Percentiles rank a stretch among this genome's conserved stretches.
Evolutionary conservation across 2,888 invertebrate genomes (phyloP).

Genomic region (Pristionchus mayeri): DNA sequence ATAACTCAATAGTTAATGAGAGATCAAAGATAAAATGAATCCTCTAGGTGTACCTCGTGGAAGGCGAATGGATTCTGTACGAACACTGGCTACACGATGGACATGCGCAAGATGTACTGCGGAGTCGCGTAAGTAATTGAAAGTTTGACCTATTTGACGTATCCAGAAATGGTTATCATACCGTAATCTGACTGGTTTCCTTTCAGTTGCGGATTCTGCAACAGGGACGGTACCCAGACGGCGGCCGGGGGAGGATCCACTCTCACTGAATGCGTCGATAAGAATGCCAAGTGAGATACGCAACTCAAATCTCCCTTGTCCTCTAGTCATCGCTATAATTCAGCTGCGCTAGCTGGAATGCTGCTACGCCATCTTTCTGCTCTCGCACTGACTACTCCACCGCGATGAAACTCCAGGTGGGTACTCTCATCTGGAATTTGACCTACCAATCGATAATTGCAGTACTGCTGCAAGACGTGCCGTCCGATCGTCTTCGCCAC

Average conservation of each 20-base stretch:
- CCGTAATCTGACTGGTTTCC: not conserved
- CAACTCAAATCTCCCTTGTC: too few species aligned
- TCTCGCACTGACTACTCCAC: not conserved
- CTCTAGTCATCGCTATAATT: not conserved
- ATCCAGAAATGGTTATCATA: too few species aligned
- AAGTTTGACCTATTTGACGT: too few species aligned
- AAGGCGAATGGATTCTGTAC: not conserved
- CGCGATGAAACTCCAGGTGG: not conserved
- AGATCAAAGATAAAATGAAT: too few species aligned
- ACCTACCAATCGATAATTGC: not conserved
- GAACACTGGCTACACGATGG: not conserved
- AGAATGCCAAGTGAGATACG: not conserved
- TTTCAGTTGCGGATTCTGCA: constrained; percentile 12
- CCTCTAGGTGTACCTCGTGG: not conserved
- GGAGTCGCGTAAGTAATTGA: not conserved
- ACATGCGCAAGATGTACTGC: not conserved
- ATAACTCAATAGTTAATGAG: not conserved
- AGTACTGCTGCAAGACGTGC: not conserved
- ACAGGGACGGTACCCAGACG: not conserved
- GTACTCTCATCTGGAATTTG: not conserved
- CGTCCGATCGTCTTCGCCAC: not conserved
- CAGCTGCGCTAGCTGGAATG: not conserved
- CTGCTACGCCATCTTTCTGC: not conserved
- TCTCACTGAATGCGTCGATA: not conserved
- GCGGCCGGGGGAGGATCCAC: not conserved